phyloP scores from a whole-genome alignment of 1,140 invertebrate genomes.

The Chelonus insularis region DNA sequence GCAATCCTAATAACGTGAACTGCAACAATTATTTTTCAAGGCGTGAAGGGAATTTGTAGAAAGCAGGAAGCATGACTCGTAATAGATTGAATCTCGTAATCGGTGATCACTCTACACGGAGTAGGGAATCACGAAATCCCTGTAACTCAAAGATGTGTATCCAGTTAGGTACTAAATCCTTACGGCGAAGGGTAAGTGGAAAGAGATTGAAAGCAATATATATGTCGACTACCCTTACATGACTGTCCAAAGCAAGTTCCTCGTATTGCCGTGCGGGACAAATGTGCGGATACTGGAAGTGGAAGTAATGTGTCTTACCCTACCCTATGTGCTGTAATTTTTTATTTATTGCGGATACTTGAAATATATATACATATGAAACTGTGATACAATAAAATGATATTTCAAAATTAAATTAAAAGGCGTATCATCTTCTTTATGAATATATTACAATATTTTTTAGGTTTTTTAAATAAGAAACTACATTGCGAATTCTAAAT shows the following conservation, averaged over 20 bases:
- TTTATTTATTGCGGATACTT: no score
- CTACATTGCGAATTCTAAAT: no score
- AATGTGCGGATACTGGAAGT: slow-evolving; percentile 58
- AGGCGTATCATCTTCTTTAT: no score
- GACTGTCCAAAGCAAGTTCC: slow-evolving; percentile 40
- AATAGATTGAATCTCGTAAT: slow-evolving; percentile 14
- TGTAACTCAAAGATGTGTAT: slow-evolving; percentile 8
- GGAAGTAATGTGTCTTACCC: slow-evolving; percentile 57
- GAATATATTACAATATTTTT: no score
- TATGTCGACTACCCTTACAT: slow-evolving; percentile 28
- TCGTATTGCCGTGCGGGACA: slow-evolving; percentile 54
- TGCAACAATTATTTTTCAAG: slow-evolving; percentile 14
- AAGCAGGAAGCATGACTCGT: slow-evolving; percentile 11
- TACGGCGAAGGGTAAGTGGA: background rate
- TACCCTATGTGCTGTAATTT: background rate
- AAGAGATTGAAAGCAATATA: slow-evolving; percentile 10
- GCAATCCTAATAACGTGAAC: slow-evolving; percentile 11
- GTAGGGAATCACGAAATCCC: slow-evolving; percentile 19
- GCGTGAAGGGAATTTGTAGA: slow-evolving; percentile 16
- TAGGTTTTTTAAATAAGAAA: no score
- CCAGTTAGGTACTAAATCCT: slow-evolving; percentile 47
- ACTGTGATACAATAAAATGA: no score
- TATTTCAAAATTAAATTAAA: no score
- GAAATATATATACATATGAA: background rate
- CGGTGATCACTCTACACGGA: background rate